These are phyloP conservation scores for Himalopsyche kuldschensis DNA, from an alignment of 2,888 invertebrate species.

Conservation along the genomic window DNA sequence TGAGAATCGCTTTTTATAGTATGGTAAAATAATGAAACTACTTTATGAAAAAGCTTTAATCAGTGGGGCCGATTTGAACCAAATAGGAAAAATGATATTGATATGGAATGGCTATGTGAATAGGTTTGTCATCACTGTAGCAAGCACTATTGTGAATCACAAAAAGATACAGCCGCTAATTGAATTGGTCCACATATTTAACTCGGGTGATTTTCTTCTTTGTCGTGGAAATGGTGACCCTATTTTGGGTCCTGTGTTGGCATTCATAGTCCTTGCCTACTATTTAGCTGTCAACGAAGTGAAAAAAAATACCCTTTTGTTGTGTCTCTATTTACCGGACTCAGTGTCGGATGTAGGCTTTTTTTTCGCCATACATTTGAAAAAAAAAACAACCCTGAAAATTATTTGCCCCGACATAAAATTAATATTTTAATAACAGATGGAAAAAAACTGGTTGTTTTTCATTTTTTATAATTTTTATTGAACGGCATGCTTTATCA, in stretches of 20 bases:
- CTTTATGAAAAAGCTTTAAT: too few relatives aligned
- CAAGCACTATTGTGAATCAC: neutral
- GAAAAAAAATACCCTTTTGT: neutral
- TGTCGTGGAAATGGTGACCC: neutral
- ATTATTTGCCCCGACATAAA: too few relatives aligned
- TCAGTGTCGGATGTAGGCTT: neutral
- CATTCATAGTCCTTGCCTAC: neutral
- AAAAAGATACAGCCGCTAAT: neutral
- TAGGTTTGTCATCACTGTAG: neutral
- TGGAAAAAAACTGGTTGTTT: too few relatives aligned
- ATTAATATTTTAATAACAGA: too few relatives aligned
- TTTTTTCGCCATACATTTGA: neutral
- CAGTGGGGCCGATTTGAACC: too few relatives aligned
- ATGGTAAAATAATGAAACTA: too few relatives aligned
- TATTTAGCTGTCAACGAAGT: neutral
- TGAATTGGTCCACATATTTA: neutral
- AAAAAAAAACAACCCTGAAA: too few relatives aligned
- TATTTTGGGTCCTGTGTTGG: neutral
- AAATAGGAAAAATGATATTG: too few relatives aligned
- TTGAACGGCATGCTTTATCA: too few relatives aligned
- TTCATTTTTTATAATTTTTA: too few relatives aligned
- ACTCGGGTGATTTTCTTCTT: neutral
- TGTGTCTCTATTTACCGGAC: neutral
- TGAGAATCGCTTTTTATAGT: too few relatives aligned
- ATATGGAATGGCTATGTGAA: neutral